A percentile compares a stretch with the other conserved stretches of the same genome.
These are phyloP conservation scores for Mirza zaza DNA, from an alignment of 2,113 vertebrate species.

Conservation along the genomic window DNA sequence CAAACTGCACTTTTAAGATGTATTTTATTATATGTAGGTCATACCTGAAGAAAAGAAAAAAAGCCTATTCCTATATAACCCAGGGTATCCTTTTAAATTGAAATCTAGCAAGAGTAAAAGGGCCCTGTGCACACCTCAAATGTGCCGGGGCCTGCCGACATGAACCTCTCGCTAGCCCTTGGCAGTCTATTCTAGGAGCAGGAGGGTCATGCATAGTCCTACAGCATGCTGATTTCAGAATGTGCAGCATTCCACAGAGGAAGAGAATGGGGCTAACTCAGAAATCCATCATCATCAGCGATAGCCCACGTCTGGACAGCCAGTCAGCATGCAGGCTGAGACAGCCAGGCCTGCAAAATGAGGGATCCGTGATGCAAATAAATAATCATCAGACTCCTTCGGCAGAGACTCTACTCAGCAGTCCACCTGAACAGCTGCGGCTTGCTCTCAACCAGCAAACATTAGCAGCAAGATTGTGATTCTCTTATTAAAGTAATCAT, in stretches of 20 bases:
- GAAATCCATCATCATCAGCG: conserved; percentile 70
- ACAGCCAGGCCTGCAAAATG: conserved; percentile 74
- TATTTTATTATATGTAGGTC: not conserved
- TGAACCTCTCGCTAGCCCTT: not conserved
- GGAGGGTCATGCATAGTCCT: not conserved
- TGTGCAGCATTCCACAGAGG: conserved; percentile 59
- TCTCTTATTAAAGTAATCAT: conserved; percentile 75
- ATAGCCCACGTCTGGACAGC: conserved; percentile 62
- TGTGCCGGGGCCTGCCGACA: not conserved
- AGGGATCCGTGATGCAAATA: conserved; percentile 74
- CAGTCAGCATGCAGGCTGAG: conserved; percentile 64
- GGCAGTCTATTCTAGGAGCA: not conserved
- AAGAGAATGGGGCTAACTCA: conserved; percentile 70
- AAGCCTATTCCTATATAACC: not conserved
- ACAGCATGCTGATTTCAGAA: not conserved
- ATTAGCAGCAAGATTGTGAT: conserved; percentile 73
- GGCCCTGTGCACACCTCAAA: not conserved
- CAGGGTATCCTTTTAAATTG: conserved; percentile 25
- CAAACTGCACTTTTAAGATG: not conserved
- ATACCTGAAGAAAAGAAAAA: not conserved
- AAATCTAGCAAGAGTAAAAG: conserved; percentile 16
- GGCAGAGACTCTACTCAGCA: conserved; percentile 75
- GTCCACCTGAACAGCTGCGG: conserved; percentile 76
- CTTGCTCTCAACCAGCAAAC: conserved; percentile 73
- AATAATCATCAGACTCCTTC: conserved; percentile 77